These are phyloP conservation scores for Poecilia picta DNA, from an alignment of 2,797 vertebrate species.

Conservation along the genomic window DNA sequence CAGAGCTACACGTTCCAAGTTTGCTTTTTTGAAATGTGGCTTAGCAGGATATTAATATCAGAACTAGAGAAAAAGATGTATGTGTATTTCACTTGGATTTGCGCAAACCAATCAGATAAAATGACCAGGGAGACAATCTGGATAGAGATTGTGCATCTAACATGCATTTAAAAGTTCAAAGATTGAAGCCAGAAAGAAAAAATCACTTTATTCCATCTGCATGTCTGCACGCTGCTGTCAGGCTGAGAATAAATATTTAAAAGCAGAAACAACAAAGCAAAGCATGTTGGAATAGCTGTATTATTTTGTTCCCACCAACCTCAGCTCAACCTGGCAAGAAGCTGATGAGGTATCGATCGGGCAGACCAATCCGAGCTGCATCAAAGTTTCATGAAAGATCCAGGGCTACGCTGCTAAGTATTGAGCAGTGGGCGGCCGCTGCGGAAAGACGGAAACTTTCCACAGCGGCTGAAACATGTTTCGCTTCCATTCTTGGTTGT, in stretches of 20 bases:
- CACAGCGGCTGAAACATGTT: neutral
- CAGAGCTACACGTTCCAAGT: neutral
- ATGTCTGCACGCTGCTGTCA: neutral
- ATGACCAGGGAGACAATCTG: neutral
- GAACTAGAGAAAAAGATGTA: neutral
- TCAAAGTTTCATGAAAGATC: constrained; percentile 25
- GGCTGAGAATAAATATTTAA: constrained; percentile 2
- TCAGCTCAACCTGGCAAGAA: neutral
- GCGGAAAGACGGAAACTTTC: neutral
- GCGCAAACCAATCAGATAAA: neutral
- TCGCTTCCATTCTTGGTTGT: constrained; percentile 4
- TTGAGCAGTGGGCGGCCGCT: constrained; percentile 8
- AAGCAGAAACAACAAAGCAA: neutral
- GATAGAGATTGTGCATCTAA: neutral
- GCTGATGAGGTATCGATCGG: constrained; percentile 45
- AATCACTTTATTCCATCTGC: neutral
- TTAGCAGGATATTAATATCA: neutral
- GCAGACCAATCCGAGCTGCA: neutral
- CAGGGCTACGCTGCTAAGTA: constrained; percentile 11
- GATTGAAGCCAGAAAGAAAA: neutral
- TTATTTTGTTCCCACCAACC: constrained; percentile 13
- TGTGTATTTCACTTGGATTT: neutral
- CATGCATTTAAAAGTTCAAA: neutral
- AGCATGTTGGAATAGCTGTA: neutral
- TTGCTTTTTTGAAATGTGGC: neutral